Evolutionary conservation across 2,113 vertebrate genomes (phyloP).

Genomic region (Cyprinus carpio): DNA sequence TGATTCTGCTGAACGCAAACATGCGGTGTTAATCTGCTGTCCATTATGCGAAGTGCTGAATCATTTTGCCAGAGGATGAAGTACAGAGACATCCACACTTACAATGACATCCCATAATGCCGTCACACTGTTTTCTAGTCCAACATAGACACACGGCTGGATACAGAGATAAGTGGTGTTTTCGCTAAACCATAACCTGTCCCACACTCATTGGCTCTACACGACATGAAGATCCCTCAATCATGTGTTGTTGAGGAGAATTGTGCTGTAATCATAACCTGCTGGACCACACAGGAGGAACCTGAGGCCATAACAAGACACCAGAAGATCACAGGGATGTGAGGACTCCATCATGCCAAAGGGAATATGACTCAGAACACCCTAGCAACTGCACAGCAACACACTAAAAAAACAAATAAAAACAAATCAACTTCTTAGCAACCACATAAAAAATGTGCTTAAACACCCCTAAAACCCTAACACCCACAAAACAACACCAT

Average conservation of each 20-base stretch:
- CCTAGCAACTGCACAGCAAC: too few relatives aligned
- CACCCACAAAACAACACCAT: not conserved
- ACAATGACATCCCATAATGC: constrained; percentile 38
- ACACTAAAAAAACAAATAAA: too few relatives aligned
- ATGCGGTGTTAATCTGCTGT: constrained; percentile 10
- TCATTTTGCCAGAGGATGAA: constrained; percentile 18
- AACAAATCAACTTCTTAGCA: too few relatives aligned
- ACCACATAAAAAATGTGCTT: too few relatives aligned
- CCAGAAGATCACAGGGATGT: too few relatives aligned
- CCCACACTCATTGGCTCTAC: not conserved
- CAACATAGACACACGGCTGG: not conserved
- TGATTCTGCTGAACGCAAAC: not conserved
- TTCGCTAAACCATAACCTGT: not conserved
- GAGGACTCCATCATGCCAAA: too few relatives aligned
- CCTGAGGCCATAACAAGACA: too few relatives aligned
- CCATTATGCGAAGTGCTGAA: not conserved
- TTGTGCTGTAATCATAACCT: not conserved
- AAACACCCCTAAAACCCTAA: too few relatives aligned
- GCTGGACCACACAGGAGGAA: too few relatives aligned
- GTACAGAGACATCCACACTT: constrained; percentile 41
- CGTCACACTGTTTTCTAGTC: constrained; percentile 5
- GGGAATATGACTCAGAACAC: too few relatives aligned
- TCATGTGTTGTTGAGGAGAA: not conserved
- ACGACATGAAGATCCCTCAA: not conserved
- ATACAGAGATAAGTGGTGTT: not conserved